These are phyloP conservation scores for Xiphophorus hellerii DNA, from an alignment of 2,113 vertebrate species.

Conservation along the genomic window DNA sequence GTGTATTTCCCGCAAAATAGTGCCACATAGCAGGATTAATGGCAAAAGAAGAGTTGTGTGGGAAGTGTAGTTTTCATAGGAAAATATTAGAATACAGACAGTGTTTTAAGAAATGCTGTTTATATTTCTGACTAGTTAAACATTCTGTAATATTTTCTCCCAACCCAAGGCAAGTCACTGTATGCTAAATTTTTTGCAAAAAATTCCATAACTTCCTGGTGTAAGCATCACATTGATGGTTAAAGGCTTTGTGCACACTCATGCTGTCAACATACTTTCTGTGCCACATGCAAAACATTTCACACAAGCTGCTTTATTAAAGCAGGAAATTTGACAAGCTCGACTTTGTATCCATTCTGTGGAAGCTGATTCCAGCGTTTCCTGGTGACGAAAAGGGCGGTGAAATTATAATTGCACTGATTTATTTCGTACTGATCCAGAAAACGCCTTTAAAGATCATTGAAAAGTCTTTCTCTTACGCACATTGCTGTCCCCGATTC, in stretches of 20 bases:
- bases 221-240: no score
- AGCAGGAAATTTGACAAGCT: conserved; percentile 62
- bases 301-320: conserved; percentile 43
- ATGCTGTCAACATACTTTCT: conserved; percentile 56
- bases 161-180: neutral
- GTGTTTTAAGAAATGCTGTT: neutral
- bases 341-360: conserved; percentile 40
- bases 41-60: neutral
- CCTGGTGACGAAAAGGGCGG: conserved; percentile 37
- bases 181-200: no score
- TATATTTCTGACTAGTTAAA: neutral
- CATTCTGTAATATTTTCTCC: neutral
- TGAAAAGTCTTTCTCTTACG: no score
- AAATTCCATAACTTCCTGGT: no score
- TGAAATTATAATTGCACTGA: conserved; percentile 17
- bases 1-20: no score
- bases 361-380: conserved; percentile 1
- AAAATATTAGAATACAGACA: neutral
- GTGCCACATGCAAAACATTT: conserved; percentile 49
- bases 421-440: conserved; percentile 36
- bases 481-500: neutral
- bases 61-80: neutral
- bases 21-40: neutral
- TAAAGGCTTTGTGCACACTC: conserved; percentile 20
- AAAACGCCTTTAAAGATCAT: conserved; percentile 21